phyloP scores from a whole-genome alignment of 1,140 invertebrate genomes.

The Eurosta solidaginis region DNA sequence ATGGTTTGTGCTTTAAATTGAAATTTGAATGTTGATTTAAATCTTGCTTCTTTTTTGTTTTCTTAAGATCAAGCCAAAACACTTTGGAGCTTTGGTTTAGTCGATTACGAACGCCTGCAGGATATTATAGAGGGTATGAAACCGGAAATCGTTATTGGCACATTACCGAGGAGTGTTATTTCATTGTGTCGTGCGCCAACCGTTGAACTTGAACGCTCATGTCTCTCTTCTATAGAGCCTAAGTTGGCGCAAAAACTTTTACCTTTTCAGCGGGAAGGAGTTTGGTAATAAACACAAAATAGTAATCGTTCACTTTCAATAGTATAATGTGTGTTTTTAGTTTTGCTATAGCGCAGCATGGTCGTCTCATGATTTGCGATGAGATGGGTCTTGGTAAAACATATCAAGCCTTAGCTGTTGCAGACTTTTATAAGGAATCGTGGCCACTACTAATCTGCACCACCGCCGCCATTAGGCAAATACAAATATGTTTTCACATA shows the following conservation, averaged over 20 bases:
- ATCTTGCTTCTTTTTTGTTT: neutral
- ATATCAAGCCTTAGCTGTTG: conserved; percentile 90
- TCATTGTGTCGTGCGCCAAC: conserved; percentile 61
- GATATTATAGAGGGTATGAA: conserved; percentile 65
- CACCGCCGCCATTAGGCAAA: conserved; percentile 80
- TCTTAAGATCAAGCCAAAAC: conserved; percentile 68
- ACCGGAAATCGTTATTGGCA: conserved; percentile 65
- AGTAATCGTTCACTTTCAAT: neutral
- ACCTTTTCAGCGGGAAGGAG: conserved; percentile 83
- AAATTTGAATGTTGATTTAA: neutral
- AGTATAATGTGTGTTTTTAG: conserved; percentile 54
- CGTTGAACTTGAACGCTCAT: conserved; percentile 52
- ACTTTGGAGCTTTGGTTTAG: conserved; percentile 75
- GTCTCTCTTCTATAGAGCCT: conserved; percentile 68
- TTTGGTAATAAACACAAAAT: conserved; percentile 59
- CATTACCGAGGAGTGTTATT: conserved; percentile 69
- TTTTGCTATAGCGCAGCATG: conserved; percentile 74
- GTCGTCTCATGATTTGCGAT: conserved; percentile 84
- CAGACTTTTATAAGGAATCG: conserved; percentile 81
- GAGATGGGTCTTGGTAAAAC: conserved; percentile 99
- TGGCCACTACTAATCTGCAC: conserved; percentile 91
- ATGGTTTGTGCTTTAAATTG: conserved; percentile 62
- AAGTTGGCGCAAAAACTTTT: conserved; percentile 68
- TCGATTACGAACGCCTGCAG: conserved; percentile 72
- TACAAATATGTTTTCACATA: neutral